phyloP scores from a whole-genome alignment of 1,140 invertebrate genomes.

The Brachionus koreanus region DNA sequence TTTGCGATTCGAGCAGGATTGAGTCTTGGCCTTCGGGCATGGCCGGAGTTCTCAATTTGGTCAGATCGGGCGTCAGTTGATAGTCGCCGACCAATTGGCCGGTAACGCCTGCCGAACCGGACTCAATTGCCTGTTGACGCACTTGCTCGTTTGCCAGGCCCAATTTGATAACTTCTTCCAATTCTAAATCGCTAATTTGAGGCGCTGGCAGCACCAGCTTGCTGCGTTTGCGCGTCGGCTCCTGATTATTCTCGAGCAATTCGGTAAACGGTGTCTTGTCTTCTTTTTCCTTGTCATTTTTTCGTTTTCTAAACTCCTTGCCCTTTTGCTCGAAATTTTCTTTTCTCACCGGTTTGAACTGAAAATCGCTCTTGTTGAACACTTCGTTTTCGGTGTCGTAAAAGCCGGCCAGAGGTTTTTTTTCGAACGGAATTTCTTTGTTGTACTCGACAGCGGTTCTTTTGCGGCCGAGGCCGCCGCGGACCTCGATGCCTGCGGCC shows the following conservation, averaged over 20 bases:
- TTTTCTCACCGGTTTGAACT: conserved; percentile 81
- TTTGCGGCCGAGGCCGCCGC: conserved; percentile 53
- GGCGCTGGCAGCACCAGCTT: conserved; percentile 92
- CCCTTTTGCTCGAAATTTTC: conserved; percentile 81
- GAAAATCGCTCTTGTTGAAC: conserved; percentile 78
- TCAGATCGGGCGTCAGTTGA: conserved; percentile 61
- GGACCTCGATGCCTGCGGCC: conserved; percentile 85
- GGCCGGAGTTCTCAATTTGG: conserved; percentile 71
- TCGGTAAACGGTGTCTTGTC: conserved; percentile 61
- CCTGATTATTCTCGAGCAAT: conserved; percentile 64
- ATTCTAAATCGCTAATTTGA: conserved; percentile 81
- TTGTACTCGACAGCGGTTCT: conserved; percentile 84
- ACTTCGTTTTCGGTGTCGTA: conserved; percentile 85
- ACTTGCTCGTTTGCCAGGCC: conserved; percentile 90
- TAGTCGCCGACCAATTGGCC: not conserved
- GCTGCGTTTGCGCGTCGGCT: conserved; percentile 85
- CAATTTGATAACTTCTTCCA: conserved; percentile 85
- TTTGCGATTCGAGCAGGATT: conserved; percentile 84
- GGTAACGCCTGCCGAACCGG: conserved; percentile 70
- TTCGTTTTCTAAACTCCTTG: conserved; percentile 80
- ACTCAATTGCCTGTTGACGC: conserved; percentile 78
- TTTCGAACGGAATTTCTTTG: conserved; percentile 94
- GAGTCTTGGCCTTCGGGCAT: conserved; percentile 72
- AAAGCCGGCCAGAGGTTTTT: conserved; percentile 78
- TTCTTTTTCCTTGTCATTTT: conserved; percentile 65